Evolutionary conservation across 35 echinoderm and acorn worm species (phyloP).

Genomic region (Acanthaster planci): DNA sequence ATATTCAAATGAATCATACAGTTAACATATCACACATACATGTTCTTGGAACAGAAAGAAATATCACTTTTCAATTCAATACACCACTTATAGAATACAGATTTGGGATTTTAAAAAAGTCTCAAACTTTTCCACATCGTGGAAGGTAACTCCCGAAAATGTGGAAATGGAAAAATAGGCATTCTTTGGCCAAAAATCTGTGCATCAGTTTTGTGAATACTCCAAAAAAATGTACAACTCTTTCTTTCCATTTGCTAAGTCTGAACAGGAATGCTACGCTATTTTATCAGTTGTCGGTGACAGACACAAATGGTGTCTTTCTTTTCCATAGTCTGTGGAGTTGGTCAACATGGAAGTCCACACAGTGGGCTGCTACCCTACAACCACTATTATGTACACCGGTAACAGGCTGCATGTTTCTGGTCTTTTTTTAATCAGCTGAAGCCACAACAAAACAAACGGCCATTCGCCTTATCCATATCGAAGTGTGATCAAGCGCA

Average conservation of each 20-base stretch:
- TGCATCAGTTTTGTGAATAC: background rate
- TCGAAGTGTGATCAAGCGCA: too few species aligned
- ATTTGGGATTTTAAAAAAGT: background rate
- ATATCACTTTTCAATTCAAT: background rate
- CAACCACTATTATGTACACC: too few species aligned
- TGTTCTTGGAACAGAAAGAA: constrained; percentile 19
- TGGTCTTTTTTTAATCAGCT: too few species aligned
- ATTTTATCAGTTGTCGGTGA: too few species aligned
- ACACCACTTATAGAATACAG: constrained; percentile 13
- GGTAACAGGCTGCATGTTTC: too few species aligned
- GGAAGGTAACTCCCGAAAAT: background rate
- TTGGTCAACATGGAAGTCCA: too few species aligned
- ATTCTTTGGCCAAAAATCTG: background rate
- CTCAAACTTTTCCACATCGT: background rate
- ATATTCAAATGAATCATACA: background rate
- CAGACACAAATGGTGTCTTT: too few species aligned
- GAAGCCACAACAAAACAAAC: too few species aligned
- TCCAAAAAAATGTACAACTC: background rate
- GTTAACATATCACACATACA: background rate
- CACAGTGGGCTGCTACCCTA: too few species aligned
- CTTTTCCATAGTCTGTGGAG: too few species aligned
- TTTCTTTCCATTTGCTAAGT: background rate
- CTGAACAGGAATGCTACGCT: background rate
- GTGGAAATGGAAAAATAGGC: background rate
- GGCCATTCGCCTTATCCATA: too few species aligned